Percentiles rank a stretch among this genome's conserved stretches.
Conservation (phyloP, 1,140 invertebrate species). For the Oscheius sp. region DNA sequence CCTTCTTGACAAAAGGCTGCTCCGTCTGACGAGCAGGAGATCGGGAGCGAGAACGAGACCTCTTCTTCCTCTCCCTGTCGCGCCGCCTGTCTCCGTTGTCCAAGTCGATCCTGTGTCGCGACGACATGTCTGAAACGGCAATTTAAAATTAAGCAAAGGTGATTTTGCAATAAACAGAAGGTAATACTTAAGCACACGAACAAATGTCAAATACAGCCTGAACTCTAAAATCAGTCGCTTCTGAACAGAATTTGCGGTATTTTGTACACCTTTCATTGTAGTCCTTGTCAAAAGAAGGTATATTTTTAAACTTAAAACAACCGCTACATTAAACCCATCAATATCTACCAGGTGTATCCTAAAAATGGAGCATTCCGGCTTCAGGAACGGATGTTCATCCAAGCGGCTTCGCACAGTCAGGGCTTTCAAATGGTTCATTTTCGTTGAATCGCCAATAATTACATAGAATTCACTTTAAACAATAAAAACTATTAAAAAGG, state of each 20-base stretch:
- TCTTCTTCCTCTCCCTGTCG: conserved; percentile 6
- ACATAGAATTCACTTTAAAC: too few relatives aligned
- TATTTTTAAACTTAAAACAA: too few relatives aligned
- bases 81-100: conserved; percentile 27
- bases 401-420: too few relatives aligned
- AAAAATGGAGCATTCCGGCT: too few relatives aligned
- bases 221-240: background rate
- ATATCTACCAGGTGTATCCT: too few relatives aligned
- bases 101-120: conserved; percentile 29
- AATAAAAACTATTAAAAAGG: too few relatives aligned
- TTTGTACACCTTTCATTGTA: too few relatives aligned
- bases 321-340: too few relatives aligned
- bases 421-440: too few relatives aligned
- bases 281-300: too few relatives aligned
- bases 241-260: background rate
- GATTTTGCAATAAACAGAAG: background rate
- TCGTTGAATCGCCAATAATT: too few relatives aligned
- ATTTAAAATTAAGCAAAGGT: background rate
- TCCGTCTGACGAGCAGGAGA: conserved; percentile 10
- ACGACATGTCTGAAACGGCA: conserved; percentile 18
- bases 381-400: too few relatives aligned
- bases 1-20: background rate
- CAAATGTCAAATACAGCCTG: background rate
- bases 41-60: conserved; percentile 26
- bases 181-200: background rate